phyloP scores from a whole-genome alignment of 1,140 invertebrate genomes.

The Neuroterus valhalla region DNA sequence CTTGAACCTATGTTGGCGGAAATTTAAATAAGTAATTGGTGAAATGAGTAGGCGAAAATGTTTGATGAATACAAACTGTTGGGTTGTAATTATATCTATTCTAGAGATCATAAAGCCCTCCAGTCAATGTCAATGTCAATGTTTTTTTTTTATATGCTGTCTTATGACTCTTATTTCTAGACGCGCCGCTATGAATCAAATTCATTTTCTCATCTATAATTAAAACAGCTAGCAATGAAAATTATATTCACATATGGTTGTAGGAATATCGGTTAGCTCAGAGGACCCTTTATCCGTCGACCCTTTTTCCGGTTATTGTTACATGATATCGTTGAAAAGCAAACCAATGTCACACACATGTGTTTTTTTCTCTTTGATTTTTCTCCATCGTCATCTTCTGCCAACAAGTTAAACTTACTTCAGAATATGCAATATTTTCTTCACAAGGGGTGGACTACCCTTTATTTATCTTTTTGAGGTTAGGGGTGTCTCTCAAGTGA shows the following conservation, averaged over 20 bases:
- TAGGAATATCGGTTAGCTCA: neutral
- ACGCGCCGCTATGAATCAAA: too few relatives aligned
- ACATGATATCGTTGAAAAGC: neutral
- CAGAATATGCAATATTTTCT: conserved; percentile 16
- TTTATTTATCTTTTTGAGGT: conserved; percentile 9
- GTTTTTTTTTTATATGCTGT: too few relatives aligned
- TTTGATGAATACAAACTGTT: too few relatives aligned
- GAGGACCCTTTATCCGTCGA: neutral
- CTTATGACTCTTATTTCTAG: too few relatives aligned
- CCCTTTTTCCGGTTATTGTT: conserved; percentile 10
- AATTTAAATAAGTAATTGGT: too few relatives aligned
- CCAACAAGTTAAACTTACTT: neutral
- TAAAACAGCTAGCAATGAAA: neutral
- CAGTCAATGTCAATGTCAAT: too few relatives aligned
- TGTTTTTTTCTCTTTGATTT: neutral
- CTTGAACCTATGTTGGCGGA: too few relatives aligned
- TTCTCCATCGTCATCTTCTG: neutral
- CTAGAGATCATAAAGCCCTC: too few relatives aligned
- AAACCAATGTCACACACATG: neutral
- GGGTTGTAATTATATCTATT: too few relatives aligned
- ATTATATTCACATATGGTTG: neutral
- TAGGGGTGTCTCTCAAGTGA: neutral
- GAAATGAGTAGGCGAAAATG: too few relatives aligned
- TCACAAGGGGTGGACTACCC: neutral
- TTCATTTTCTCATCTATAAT: neutral